Conservation (phyloP, 1,140 invertebrate species). For the Nautilus pompilius region DNA sequence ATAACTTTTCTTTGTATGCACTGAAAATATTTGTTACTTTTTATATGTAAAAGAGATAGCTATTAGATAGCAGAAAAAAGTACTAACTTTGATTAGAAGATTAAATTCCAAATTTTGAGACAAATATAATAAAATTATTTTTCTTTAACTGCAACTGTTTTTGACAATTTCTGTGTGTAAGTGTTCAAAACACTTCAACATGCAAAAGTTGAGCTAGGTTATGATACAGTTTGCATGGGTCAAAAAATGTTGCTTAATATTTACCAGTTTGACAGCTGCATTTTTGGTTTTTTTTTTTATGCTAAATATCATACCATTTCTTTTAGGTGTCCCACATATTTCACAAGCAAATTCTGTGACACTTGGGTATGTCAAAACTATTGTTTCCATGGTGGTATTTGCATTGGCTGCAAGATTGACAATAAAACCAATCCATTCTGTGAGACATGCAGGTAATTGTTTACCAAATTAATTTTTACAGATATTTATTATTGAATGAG, state of each 20-base stretch:
- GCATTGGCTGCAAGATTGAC: slow-evolving; percentile 25
- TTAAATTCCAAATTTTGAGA: too few relatives aligned
- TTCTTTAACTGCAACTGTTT: too few relatives aligned
- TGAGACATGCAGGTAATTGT: slow-evolving; percentile 53
- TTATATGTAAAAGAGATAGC: too few relatives aligned
- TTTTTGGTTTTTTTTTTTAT: background rate
- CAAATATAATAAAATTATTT: too few relatives aligned
- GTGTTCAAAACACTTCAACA: too few relatives aligned
- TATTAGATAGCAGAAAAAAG: too few relatives aligned
- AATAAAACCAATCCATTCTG: slow-evolving; percentile 18
- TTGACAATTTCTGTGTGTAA: too few relatives aligned
- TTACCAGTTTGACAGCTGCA: background rate
- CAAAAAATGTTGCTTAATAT: background rate
- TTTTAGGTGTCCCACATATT: slow-evolving; percentile 24
- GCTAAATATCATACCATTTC: slow-evolving; percentile 6
- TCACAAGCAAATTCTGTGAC: slow-evolving; percentile 23
- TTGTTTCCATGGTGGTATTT: slow-evolving; percentile 62
- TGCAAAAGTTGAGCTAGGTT: background rate
- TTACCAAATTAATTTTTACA: too few relatives aligned
- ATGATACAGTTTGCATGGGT: background rate
- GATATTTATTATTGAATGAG: too few relatives aligned
- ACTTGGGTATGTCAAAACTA: slow-evolving; percentile 31
- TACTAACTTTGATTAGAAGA: too few relatives aligned
- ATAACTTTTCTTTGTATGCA: too few relatives aligned
- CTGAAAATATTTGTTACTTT: too few relatives aligned